Base-by-base conservation (phyloP, 2,797 vertebrate species). In the Gymnoscopelus microlampas region DNA sequence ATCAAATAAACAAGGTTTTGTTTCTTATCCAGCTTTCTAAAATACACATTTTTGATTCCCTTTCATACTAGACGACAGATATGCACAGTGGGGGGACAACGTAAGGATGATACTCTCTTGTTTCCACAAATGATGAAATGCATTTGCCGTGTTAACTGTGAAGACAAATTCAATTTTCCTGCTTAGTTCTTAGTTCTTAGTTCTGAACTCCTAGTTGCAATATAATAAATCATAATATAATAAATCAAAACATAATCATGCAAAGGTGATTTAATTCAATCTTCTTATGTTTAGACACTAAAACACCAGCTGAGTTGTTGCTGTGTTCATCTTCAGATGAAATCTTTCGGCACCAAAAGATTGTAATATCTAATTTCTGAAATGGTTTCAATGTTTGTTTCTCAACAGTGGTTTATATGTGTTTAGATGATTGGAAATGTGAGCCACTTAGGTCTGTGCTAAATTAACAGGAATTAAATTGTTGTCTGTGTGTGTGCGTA, bases 201-300 rank as follows among this genome's bases (percentile, higher is more conserved):
- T n/a, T n/a, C n/a, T 62, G 87, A 70, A 44, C 39, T 71, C 53
- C 57, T 56, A 66, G 55, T 69, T 76, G 65, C 70, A 68, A 66
- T 24, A 2, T 10, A 78, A 74, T 74, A 86, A 75, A 77, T 77
- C 62, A 60, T n/a, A 68, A 66, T 24, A 2, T 10, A 78, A 74
- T 74, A 86, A 75, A 77, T 77, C 62, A 60, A n/a, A 70, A 68
- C 24, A 74, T 56, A 44, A 44, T 44, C 39, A 69, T 47, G 59
- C 71, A 79, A 47, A 72, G 51, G 69, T 47, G 53, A 63, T 19
- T n/a, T 76, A 77, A 89, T 88, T 78, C 89, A 80, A 88, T 68
- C 73, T 61, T 78, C 26, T 26, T 23, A 68, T 74, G 56, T 83
- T 82, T 70, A 63, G 53, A 72, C 63, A 80, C 32, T 26, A 78